Evolutionary conservation across 2,888 invertebrate species (phyloP), one percentile per base, ranked within the genome.

Genomic region (Clanis bilineata): DNA sequence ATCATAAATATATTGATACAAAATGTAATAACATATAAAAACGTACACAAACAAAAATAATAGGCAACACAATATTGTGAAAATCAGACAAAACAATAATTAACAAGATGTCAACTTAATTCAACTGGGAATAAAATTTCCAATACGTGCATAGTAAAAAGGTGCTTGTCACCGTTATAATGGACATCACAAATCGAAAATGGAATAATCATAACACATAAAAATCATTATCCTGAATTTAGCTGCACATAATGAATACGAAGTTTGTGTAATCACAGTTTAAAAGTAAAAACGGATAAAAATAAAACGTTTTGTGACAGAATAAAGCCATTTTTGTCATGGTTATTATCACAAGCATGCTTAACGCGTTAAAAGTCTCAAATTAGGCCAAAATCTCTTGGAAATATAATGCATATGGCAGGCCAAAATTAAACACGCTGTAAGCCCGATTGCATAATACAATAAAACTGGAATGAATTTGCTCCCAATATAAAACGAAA

Each of bases 61-160:
- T 85, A 86, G 80, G 77, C 84, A 87, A 88, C 83, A 47, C 23
- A 76, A 80, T 51, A 32, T 84, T 79, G 80, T 79, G 77, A 82
- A 87, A 86, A 84, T 86, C 86, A 89, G 83, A 88, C 86, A 83
- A 81, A 79, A 84, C 72, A 82, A 86, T 85, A 86, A 85, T 80
- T 81, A 82, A 85, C 74, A 79, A 51, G 62, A 61, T 74, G 79
- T 71, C 73, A 73, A 74, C 68, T 77, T 71, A 61, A 22, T 61
- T 25, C 56, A 56, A 61, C 25, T 45, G 36, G 15, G 38, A 39
- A 51, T 47, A 58, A 15, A 45, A 41, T 47, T 38, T 51, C 47
- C 58, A 25, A 25, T 15, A 56, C n/a, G 47, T 7, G 36, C 47
- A 28, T 38, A 51, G 28, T n/a, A 47, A 58, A 57, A 38, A 51